These are phyloP conservation scores for Zoanthus sociatus DNA, from an alignment of 92 coral and sea anemone genomes.

Conservation along the genomic window DNA sequence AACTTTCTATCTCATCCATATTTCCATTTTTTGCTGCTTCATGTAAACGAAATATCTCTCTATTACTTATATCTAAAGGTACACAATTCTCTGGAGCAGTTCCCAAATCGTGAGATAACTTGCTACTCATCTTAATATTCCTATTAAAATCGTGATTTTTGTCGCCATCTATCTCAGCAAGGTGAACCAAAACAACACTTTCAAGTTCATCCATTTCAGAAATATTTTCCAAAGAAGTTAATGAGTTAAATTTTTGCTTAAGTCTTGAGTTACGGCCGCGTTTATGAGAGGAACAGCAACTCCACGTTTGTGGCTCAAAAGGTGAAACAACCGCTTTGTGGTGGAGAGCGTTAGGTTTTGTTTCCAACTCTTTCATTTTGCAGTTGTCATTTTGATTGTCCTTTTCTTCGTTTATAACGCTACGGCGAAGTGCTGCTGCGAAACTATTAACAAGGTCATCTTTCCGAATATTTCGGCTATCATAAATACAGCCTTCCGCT, in stretches of 20 bases:
- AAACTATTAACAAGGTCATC: background rate
- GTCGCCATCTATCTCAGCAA: background rate
- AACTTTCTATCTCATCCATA: conserved; percentile 50
- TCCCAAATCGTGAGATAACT: background rate
- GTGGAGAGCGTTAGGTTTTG: background rate
- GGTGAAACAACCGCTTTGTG: background rate
- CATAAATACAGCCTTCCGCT: background rate
- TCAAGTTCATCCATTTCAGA: conserved; percentile 30
- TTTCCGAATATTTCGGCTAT: background rate
- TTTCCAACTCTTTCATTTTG: background rate
- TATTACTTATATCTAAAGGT: conserved; percentile 33
- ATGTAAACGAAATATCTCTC: conserved; percentile 66
- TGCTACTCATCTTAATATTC: background rate
- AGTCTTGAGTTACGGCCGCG: conserved; percentile 27
- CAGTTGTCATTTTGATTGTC: background rate
- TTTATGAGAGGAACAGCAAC: background rate
- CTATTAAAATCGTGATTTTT: background rate
- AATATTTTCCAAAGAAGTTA: conserved; percentile 33
- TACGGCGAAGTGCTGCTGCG: background rate
- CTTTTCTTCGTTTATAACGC: background rate
- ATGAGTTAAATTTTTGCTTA: conserved; percentile 17
- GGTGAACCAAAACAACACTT: background rate
- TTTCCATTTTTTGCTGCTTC: conserved; percentile 80
- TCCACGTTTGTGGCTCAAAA: background rate
- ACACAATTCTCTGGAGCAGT: background rate